These are phyloP conservation scores for Platysternon megacephalum DNA, from an alignment of 2,113 vertebrate species.

Conservation along the genomic window DNA sequence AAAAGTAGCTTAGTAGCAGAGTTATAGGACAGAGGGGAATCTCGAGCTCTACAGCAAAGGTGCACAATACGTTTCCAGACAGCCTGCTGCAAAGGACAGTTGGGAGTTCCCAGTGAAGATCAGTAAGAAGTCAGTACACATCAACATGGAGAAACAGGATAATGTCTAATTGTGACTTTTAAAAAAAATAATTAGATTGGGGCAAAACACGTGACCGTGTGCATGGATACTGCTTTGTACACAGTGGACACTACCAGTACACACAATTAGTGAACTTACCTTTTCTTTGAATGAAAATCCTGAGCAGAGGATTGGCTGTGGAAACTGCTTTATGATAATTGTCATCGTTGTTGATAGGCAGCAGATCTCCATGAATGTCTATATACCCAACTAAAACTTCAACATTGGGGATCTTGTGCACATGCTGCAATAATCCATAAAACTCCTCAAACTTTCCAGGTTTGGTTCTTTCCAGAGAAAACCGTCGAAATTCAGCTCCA, in stretches of 20 bases:
- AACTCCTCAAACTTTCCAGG: constrained; percentile 98
- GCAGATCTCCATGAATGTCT: constrained; percentile 93
- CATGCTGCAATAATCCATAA: constrained; percentile 94
- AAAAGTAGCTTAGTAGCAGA: neutral
- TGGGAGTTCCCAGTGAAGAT: neutral
- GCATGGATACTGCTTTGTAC: neutral
- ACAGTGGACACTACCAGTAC: neutral
- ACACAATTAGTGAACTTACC: constrained; percentile 78
- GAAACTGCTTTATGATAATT: constrained; percentile 98
- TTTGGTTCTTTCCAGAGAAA: constrained; percentile 95
- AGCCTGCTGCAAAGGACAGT: neutral
- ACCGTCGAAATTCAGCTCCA: constrained; percentile 97
- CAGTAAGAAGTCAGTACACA: neutral
- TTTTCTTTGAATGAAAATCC: constrained; percentile 97
- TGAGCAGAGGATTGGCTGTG: constrained; percentile 91
- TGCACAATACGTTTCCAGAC: neutral
- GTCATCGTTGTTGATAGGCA: constrained; percentile 98
- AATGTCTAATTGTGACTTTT: neutral
- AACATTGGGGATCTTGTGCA: constrained; percentile 95
- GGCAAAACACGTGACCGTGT: neutral
- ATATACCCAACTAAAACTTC: constrained; percentile 96
- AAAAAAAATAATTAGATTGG: neutral
- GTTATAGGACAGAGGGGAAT: neutral
- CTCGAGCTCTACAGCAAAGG: neutral
- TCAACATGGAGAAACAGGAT: constrained; percentile 18